Base-by-base conservation (phyloP, 2,888 invertebrate species). In the Amaurobius ferox region DNA sequence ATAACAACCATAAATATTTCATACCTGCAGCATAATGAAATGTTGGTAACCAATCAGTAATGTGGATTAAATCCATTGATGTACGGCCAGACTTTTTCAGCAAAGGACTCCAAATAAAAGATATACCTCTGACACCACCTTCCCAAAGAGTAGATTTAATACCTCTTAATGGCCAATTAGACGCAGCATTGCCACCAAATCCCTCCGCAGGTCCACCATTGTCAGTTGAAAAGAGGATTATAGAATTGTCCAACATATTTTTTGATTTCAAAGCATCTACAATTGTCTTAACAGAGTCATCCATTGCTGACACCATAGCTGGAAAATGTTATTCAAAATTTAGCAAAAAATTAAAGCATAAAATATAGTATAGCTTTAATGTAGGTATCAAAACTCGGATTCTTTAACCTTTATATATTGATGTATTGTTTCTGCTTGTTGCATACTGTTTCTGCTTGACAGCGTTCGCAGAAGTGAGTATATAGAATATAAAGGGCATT, bases 1-100 rank as follows among this genome's bases (percentile, higher is more conserved):
- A n/a, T n/a, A n/a, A n/a, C n/a, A n/a, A n/a, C n/a, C n/a, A n/a
- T n/a, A n/a, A n/a, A n/a, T n/a, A 16, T 5, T 48, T 35, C n/a
- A 26, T 68, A 88, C 88, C 88, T 64, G 88, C 88, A 44, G 88
- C 88, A 40, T 30, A 32, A 29, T 78, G 92, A 0, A 98, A 91
- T 0, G 97, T 98, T 0, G 98, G 98, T 71, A 98, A 91, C 97
- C 97, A 97, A 91, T 98, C 98, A 1, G 93, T 93, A 44, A 97
- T 93, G 90, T 97, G 96, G 91, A 97, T 93, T 80, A 94, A 92
- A 90, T 96, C 95, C 0, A 93, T 92, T 0, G 95, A 94, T 0
- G 95, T 93, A 30, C 95, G 93, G 0, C 90, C 89, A 7, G 90
- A 87, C 9, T 89, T 90, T 68, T 90, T 88, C 16, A 92, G 89